phyloP scores from a whole-genome alignment of 1,140 invertebrate genomes.

The Drosophila subpulchrella region DNA sequence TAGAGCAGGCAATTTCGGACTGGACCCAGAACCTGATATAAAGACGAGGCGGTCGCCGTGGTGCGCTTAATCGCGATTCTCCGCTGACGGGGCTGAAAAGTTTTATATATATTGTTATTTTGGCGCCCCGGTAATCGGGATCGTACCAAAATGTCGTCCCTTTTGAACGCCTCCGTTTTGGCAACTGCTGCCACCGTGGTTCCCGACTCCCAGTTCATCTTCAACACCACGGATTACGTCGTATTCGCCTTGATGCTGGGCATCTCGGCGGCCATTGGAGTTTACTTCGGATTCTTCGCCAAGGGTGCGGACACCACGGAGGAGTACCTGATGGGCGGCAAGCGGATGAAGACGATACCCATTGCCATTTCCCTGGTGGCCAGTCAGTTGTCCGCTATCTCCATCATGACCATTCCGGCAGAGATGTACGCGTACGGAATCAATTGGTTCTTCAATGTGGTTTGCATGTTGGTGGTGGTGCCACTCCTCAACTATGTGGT shows the following conservation, averaged over 20 bases:
- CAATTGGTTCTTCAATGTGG: conserved; percentile 88
- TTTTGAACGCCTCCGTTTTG: conserved; percentile 40
- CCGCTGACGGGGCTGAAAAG: conserved; percentile 7
- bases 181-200: conserved; percentile 8
- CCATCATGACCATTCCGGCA: conserved; percentile 91
- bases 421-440: conserved; percentile 92
- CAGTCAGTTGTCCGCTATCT: conserved; percentile 92
- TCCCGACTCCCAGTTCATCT: conserved; percentile 66
- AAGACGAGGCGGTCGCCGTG: background rate
- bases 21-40: conserved; percentile 26
- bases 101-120: background rate
- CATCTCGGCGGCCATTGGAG: conserved; percentile 87
- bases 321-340: conserved; percentile 87
- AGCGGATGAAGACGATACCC: conserved; percentile 88
- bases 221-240: conserved; percentile 86
- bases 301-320: conserved; percentile 85
- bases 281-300: conserved; percentile 87
- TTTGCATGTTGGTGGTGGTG: conserved; percentile 88
- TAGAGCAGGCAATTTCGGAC: conserved; percentile 2
- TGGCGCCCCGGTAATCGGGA: background rate
- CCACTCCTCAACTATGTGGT: conserved; percentile 89
- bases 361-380: conserved; percentile 89
- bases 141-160: conserved; percentile 44
- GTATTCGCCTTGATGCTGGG: conserved; percentile 88
- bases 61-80: conserved; percentile 29